phyloP scores from a whole-genome alignment of 2,797 vertebrate species.

The Enteromius thamalakanensis region DNA sequence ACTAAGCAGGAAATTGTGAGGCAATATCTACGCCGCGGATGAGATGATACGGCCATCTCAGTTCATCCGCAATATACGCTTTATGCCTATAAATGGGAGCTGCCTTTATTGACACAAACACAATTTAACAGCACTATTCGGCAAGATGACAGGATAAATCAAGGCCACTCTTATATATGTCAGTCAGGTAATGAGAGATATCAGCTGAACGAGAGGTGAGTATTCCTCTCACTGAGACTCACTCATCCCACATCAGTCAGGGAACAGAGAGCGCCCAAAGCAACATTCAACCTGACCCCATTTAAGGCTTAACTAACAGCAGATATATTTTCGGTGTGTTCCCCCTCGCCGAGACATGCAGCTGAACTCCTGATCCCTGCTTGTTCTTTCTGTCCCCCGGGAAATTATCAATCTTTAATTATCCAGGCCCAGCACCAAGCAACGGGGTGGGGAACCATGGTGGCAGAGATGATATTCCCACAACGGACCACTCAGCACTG shows the following conservation, averaged over 20 bases:
- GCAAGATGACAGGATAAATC: slow-evolving; percentile 42
- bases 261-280: slow-evolving; percentile 49
- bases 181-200: slow-evolving; percentile 56
- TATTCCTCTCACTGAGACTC: slow-evolving; percentile 50
- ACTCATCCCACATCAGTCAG: slow-evolving; percentile 51
- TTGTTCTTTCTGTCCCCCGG: slow-evolving; percentile 56
- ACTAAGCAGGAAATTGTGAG: slow-evolving; percentile 55
- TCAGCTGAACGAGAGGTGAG: slow-evolving; percentile 42
- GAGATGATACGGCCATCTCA: slow-evolving; percentile 33
- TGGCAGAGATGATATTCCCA: slow-evolving; percentile 45
- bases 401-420: slow-evolving; percentile 70
- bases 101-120: slow-evolving; percentile 53
- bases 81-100: slow-evolving; percentile 31
- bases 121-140: slow-evolving; percentile 51
- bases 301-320: slow-evolving; percentile 67
- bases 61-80: slow-evolving; percentile 40
- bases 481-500: slow-evolving; percentile 30
- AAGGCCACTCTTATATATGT: slow-evolving; percentile 42
- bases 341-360: slow-evolving; percentile 45
- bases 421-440: slow-evolving; percentile 58
- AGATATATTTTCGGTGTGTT: slow-evolving; percentile 61
- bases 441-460: slow-evolving; percentile 45
- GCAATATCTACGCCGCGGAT: slow-evolving; percentile 22
- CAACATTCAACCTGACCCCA: slow-evolving; percentile 60
- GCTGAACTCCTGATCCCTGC: slow-evolving; percentile 62